Evolutionary conservation across 2,797 vertebrate genomes (phyloP).

Genomic region (Vespertilio murinus): DNA sequence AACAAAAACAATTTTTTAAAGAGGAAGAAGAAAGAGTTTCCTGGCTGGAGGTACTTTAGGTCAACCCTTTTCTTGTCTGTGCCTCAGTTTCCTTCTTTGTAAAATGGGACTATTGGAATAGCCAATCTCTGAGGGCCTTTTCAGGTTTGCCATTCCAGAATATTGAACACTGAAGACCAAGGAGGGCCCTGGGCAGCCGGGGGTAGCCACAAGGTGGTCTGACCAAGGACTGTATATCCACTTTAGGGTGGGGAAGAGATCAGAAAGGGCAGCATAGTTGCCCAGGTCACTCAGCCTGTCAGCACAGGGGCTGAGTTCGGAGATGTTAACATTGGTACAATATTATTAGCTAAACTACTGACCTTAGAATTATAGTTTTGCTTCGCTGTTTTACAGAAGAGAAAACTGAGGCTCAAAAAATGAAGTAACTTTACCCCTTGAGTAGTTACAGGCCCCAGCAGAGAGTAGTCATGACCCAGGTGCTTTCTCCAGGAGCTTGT

Average conservation of each 20-base stretch:
- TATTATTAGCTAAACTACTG: neutral
- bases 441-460: neutral
- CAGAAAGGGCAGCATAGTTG: neutral
- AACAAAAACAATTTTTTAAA: neutral
- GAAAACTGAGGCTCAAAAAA: neutral
- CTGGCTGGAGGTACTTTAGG: neutral
- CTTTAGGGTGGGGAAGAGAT: neutral
- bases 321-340: neutral
- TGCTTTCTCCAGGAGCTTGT: neutral
- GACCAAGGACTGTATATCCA: neutral
- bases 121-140: neutral
- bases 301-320: neutral
- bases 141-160: neutral
- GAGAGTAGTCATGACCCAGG: neutral
- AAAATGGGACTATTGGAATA: neutral
- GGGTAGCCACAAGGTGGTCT: neutral
- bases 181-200: neutral
- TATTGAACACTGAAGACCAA: neutral
- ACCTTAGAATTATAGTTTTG: neutral
- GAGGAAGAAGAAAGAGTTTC: neutral
- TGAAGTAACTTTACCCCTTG: neutral
- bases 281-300: neutral
- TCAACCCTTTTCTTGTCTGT: neutral
- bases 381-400: neutral
- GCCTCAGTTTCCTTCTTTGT: constrained; percentile 6